A percentile compares a stretch with the other conserved stretches of the same genome.
phyloP scores from a whole-genome alignment of 2,888 invertebrate species.

The Hydropsyche betteni region DNA sequence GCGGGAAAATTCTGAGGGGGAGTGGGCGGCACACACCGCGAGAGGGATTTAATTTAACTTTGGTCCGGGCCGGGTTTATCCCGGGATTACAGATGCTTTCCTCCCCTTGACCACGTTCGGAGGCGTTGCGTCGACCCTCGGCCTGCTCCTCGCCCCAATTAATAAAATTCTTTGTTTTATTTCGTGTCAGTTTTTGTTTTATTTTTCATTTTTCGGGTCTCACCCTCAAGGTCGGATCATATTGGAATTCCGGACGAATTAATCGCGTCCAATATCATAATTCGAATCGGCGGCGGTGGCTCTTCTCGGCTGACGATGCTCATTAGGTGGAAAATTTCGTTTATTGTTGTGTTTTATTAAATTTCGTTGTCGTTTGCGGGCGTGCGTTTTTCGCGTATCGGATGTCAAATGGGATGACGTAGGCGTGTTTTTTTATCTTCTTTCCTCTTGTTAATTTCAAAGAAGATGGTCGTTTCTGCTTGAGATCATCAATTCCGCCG shows the following conservation, averaged over 20 bases:
- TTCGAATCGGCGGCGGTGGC: constrained; percentile 7
- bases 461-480: background rate
- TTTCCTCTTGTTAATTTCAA: background rate
- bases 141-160: constrained; percentile 4
- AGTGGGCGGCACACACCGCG: constrained; percentile 5
- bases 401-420: background rate
- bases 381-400: background rate
- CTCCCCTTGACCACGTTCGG: constrained; percentile 15
- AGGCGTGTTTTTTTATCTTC: background rate
- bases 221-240: background rate
- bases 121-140: background rate
- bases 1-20: too few relatives aligned
- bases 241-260: constrained; percentile 14
- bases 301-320: background rate
- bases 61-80: constrained; percentile 38
- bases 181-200: background rate
- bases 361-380: background rate
- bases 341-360: constrained; percentile 1
- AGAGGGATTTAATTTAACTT: constrained; percentile 43
- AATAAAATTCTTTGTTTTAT: constrained; percentile 20
- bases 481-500: constrained; percentile 16
- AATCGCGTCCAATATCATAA: constrained; percentile 15
- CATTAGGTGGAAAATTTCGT: constrained; percentile 2
- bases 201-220: background rate
- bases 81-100: constrained; percentile 36